These are phyloP conservation scores for Acrobasis consociella DNA, from an alignment of 2,888 invertebrate species.

Conservation along the genomic window DNA sequence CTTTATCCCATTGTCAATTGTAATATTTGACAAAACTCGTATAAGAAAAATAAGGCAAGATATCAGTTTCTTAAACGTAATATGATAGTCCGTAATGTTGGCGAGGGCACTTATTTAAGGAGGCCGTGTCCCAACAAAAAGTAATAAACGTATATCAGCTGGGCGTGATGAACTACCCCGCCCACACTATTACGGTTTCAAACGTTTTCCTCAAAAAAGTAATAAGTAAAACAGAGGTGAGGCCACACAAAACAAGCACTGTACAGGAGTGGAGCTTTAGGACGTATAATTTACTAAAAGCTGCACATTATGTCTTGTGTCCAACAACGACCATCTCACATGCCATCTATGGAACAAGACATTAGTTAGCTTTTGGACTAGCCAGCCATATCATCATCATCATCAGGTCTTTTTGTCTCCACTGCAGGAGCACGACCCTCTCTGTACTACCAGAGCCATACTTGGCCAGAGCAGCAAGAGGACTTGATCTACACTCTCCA, in stretches of 20 bases:
- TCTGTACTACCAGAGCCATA: too few species aligned
- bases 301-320: too few species aligned
- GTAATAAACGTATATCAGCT: conserved; percentile 15
- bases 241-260: neutral
- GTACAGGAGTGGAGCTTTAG: neutral
- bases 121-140: conserved; percentile 16
- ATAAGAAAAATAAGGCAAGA: neutral
- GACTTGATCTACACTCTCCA: too few species aligned
- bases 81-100: conserved; percentile 15
- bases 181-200: conserved; percentile 19
- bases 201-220: conserved; percentile 25
- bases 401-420: too few species aligned
- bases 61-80: neutral
- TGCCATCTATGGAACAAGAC: too few species aligned
- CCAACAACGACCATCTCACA: too few species aligned
- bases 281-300: neutral
- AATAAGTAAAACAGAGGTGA: conserved; percentile 25
- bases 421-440: too few species aligned
- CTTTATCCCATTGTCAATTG: too few species aligned
- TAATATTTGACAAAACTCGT: neutral
- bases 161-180: conserved; percentile 21
- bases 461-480: too few species aligned
- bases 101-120: conserved; percentile 14
- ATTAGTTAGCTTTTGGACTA: too few species aligned
- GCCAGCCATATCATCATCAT: too few species aligned